These are phyloP conservation scores for Atta colombica DNA, from an alignment of 1,140 invertebrate genomes.

Conservation along the genomic window DNA sequence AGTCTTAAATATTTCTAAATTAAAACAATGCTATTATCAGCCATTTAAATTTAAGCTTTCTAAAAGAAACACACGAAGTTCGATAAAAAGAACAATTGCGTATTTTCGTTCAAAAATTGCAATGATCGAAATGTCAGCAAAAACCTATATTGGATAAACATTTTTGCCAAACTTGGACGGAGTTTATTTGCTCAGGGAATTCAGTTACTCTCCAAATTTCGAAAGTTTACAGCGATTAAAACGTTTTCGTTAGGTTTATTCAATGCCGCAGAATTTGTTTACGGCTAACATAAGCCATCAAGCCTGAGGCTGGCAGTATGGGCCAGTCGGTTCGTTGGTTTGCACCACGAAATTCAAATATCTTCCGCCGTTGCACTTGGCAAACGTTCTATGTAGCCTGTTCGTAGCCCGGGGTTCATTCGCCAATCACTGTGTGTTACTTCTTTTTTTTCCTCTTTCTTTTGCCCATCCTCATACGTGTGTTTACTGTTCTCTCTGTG, in stretches of 20 bases:
- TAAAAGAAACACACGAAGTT: background rate
- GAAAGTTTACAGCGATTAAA: slow-evolving; percentile 32
- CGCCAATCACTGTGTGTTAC: slow-evolving; percentile 61
- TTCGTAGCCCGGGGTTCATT: slow-evolving; percentile 63
- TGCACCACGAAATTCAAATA: slow-evolving; percentile 69
- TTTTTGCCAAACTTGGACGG: background rate
- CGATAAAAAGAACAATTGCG: background rate
- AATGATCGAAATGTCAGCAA: background rate
- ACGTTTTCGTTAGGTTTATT: slow-evolving; percentile 33
- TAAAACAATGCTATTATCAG: background rate
- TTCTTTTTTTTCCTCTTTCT: slow-evolving; percentile 23
- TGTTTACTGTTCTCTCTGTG: slow-evolving; percentile 1
- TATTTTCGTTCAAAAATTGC: background rate
- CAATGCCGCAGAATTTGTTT: slow-evolving; percentile 40
- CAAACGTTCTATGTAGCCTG: slow-evolving; percentile 53
- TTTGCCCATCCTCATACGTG: slow-evolving; percentile 16
- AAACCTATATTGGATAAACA: background rate
- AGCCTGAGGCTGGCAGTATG: slow-evolving; percentile 50
- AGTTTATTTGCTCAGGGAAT: background rate
- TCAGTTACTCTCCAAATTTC: background rate
- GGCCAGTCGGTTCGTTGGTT: slow-evolving; percentile 46
- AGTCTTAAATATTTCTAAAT: background rate
- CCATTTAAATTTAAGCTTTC: background rate
- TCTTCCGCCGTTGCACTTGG: slow-evolving; percentile 49
- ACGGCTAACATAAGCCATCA: slow-evolving; percentile 49